These are phyloP conservation scores for Notolabrus celidotus DNA, from an alignment of 2,797 vertebrate species.

Conservation along the genomic window DNA sequence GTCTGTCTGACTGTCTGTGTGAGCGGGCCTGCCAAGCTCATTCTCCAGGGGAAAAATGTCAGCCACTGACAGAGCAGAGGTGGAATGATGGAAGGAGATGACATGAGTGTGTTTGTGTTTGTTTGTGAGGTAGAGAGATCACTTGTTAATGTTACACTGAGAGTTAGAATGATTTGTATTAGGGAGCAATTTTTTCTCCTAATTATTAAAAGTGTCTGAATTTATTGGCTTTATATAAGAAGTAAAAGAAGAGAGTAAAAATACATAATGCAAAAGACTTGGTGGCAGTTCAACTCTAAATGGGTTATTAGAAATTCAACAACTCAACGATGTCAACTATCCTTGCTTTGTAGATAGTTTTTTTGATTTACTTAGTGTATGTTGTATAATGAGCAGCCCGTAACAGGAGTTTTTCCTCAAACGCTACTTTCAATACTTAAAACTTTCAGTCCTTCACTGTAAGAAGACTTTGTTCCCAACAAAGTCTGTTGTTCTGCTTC, in stretches of 20 bases:
- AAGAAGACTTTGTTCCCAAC: constrained; percentile 2
- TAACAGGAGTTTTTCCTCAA: neutral
- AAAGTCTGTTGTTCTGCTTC: neutral
- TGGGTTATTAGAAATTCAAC: neutral
- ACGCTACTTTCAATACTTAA: neutral
- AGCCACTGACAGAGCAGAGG: constrained; percentile 47
- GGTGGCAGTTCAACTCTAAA: neutral
- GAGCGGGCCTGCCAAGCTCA: constrained; percentile 43
- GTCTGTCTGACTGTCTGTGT: constrained; percentile 34
- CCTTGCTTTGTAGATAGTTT: neutral
- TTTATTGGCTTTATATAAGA: neutral
- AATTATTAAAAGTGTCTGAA: neutral
- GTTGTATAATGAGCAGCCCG: constrained; percentile 5
- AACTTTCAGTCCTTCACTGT: neutral
- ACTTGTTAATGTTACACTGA: constrained; percentile 26
- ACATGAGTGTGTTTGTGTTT: constrained; percentile 20
- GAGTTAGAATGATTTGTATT: constrained; percentile 1
- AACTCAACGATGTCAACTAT: neutral
- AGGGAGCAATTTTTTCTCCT: neutral
- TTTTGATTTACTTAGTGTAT: neutral
- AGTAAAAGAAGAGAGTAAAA: neutral
- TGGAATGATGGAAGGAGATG: constrained; percentile 27
- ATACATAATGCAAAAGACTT: neutral
- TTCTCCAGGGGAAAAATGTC: constrained; percentile 63
- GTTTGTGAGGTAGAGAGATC: constrained; percentile 20